Evolutionary conservation across 1,140 invertebrate genomes (phyloP).

Genomic region (Zaprionus nigranus): DNA sequence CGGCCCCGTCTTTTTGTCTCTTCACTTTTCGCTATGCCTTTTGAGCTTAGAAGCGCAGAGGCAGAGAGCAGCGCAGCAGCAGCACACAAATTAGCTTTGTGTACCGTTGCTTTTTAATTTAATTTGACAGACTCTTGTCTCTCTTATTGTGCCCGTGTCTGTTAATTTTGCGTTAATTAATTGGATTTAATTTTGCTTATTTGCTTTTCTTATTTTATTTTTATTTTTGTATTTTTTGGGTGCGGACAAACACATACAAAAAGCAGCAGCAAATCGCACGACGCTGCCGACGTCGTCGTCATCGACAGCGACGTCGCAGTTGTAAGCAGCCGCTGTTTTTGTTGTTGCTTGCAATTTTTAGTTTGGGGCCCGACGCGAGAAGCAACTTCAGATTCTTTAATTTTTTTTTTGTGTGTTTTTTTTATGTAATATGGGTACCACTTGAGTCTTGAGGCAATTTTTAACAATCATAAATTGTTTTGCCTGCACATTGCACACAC

Average conservation of each 20-base stretch:
- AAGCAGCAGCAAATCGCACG: constrained; percentile 40
- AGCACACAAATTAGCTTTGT: constrained; percentile 38
- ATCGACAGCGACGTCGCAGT: constrained; percentile 47
- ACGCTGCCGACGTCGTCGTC: constrained; percentile 55
- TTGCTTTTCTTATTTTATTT: constrained; percentile 28
- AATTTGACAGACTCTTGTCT: constrained; percentile 54
- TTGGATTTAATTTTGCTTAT: constrained; percentile 58
- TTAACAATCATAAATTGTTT: constrained; percentile 63
- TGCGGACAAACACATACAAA: constrained; percentile 63
- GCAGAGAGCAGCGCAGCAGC: not conserved
- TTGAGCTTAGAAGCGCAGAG: constrained; percentile 17
- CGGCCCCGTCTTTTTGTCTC: constrained; percentile 48
- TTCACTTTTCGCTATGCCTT: constrained; percentile 34
- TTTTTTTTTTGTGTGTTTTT: constrained; percentile 1
- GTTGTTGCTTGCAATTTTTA: constrained; percentile 26
- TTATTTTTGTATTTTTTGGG: constrained; percentile 53
- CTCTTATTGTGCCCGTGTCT: constrained; percentile 20
- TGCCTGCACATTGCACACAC: constrained; percentile 68
- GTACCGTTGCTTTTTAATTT: constrained; percentile 56
- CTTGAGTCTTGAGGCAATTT: constrained; percentile 32
- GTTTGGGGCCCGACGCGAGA: constrained; percentile 7
- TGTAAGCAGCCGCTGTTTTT: constrained; percentile 44
- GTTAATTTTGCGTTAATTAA: constrained; percentile 49
- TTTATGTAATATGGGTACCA: constrained; percentile 30
- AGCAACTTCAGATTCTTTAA: constrained; percentile 1